Base-by-base conservation (phyloP, 2,797 vertebrate species). In the Nothura maculosa region DNA sequence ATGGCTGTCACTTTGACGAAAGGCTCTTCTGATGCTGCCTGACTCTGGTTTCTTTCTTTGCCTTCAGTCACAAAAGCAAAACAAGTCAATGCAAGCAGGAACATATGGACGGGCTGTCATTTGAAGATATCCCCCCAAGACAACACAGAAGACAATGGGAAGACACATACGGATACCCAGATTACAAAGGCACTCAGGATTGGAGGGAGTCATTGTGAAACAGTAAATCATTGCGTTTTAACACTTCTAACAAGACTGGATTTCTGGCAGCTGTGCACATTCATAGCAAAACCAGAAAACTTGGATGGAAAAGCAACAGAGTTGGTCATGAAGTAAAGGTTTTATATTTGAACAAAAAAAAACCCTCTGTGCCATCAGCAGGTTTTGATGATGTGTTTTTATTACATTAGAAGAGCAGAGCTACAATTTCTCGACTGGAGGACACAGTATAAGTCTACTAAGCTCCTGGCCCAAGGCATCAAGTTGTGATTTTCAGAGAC, bases 1-100 rank as follows among this genome's bases (percentile, higher is more conserved):
- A 4, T 98, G 98, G 93, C 98, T 96, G 75, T 99, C 98, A 81
- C 98, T 98, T 34, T 98, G 95, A 54, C 99, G 98, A 97, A 99
- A 98, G 1, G 99, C 96, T 97, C 99, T 99, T 84, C 99, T 98
- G 97, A 99, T 98, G 96, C 97, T 99, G 67, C 98, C 98, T 27
- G 98, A 98, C 97, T 99, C 99, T 3, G 99, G 98, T 78, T 98
- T 98, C 96, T 99, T 99, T 97, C 99, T 98, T 98, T 99, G 97
- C 98, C 99, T 99, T 97, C 89, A 97, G 97, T 97, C 95, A 97
- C 96, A 96, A 97, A 97, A 93, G 95, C 85, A 97, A 96, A 95
- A 97, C 72, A 97, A 89, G 93, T 96, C 95, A 94, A 92, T 86
- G 89, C 95, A 97, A 96, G 92, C 96, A 91, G 95, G 89, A 52